A percentile compares a stretch with the other conserved stretches of the same genome.
Evolutionary conservation across 2,113 vertebrate species (phyloP).

Genomic region (Pollachius pollachius): DNA sequence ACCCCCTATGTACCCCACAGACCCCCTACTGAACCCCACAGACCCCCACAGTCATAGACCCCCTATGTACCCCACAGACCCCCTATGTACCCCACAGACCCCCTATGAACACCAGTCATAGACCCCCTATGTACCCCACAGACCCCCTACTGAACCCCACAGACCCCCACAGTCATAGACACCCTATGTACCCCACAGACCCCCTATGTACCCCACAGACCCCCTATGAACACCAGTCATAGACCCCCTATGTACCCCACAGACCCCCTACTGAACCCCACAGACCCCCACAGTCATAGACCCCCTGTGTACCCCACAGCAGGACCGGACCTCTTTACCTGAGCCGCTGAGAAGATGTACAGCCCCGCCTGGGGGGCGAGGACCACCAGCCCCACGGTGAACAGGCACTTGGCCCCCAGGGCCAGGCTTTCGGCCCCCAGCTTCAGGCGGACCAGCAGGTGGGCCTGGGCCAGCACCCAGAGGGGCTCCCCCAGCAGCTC

Average conservation of each 20-base stretch:
- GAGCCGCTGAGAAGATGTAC: slow-evolving; percentile 81
- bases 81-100: too few relatives aligned
- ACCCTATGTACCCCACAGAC: too few relatives aligned
- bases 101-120: too few relatives aligned
- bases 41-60: too few relatives aligned
- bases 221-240: background rate
- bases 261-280: background rate
- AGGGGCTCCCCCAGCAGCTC: slow-evolving; percentile 92
- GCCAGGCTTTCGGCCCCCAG: slow-evolving; percentile 91
- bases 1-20: too few relatives aligned
- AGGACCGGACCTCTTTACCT: slow-evolving; percentile 70
- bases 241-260: too few relatives aligned
- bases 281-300: too few relatives aligned
- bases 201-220: background rate
- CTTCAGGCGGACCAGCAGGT: slow-evolving; percentile 92
- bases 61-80: too few relatives aligned
- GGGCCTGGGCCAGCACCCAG: slow-evolving; percentile 91
- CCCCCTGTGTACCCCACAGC: too few relatives aligned
- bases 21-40: background rate
- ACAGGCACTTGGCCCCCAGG: slow-evolving; percentile 81
- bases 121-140: too few relatives aligned
- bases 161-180: too few relatives aligned
- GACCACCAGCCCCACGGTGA: slow-evolving; percentile 83
- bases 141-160: too few relatives aligned
- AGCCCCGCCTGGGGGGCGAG: slow-evolving; percentile 85